These are phyloP conservation scores for Nasonia oneida DNA, from an alignment of 2,888 invertebrate species.

Conservation along the genomic window DNA sequence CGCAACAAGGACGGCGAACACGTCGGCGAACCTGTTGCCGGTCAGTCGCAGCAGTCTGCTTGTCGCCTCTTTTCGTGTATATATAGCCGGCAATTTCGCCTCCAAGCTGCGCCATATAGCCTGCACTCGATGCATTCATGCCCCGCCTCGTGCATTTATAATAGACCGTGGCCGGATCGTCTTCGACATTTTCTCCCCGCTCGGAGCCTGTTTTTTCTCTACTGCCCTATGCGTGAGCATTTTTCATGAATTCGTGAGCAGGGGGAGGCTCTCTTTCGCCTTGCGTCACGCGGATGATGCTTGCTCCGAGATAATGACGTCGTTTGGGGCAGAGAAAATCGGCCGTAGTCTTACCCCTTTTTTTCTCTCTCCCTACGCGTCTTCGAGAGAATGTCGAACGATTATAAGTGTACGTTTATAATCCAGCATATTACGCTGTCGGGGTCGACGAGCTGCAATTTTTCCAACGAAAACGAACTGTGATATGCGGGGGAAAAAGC, in stretches of 20 bases:
- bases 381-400: background rate
- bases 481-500: background rate
- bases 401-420: background rate
- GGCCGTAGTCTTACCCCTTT: background rate
- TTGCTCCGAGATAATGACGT: background rate
- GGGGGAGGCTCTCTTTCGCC: background rate
- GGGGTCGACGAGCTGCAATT: background rate
- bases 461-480: background rate
- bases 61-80: background rate
- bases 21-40: background rate
- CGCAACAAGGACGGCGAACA: background rate
- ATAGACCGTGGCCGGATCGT: background rate
- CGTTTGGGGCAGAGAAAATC: constrained; percentile 1
- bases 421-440: background rate
- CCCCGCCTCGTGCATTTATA: background rate
- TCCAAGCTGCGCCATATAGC: background rate
- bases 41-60: background rate
- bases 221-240: background rate
- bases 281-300: background rate
- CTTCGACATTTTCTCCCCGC: constrained; percentile 1
- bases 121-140: background rate
- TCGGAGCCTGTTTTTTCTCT: constrained; percentile 12
- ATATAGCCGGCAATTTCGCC: background rate
- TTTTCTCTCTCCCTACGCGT: background rate
- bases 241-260: constrained; percentile 4